phyloP scores from a whole-genome alignment of 2,113 vertebrate genomes.

The Hepsetus odoe region DNA sequence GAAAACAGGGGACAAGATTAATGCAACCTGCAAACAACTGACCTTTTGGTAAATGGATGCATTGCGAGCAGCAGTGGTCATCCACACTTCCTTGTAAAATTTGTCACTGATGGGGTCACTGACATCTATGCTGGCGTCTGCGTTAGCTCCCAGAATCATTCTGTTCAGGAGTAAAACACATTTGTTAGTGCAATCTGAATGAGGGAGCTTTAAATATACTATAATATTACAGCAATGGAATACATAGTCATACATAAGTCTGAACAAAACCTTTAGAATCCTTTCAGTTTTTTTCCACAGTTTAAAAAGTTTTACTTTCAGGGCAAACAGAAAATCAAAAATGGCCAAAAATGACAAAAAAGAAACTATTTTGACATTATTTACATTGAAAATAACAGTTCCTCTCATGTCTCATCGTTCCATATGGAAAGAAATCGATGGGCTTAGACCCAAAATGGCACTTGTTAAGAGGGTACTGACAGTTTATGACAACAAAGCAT shows the following conservation, averaged over 20 bases:
- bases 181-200: not conserved
- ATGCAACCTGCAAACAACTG: not conserved
- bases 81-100: conserved; percentile 98
- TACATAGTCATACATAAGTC: too few relatives aligned
- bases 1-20: not conserved
- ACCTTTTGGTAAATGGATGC: conserved; percentile 94
- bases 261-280: too few relatives aligned
- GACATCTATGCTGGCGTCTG: conserved; percentile 78
- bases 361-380: too few relatives aligned
- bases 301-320: too few relatives aligned
- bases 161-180: conserved; percentile 66
- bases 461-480: too few relatives aligned
- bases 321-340: too few relatives aligned
- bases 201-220: not conserved
- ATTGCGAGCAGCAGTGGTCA: conserved; percentile 86
- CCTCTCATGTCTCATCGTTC: too few relatives aligned
- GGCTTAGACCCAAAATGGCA: too few relatives aligned
- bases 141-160: conserved; percentile 82
- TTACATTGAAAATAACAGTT: too few relatives aligned
- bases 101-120: conserved; percentile 90
- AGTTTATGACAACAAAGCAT: not conserved
- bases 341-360: too few relatives aligned
- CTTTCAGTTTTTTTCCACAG: too few relatives aligned
- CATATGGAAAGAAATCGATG: not conserved
- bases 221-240: too few relatives aligned